phyloP scores from a whole-genome alignment of 2,113 vertebrate species.

The Numida meleagris region DNA sequence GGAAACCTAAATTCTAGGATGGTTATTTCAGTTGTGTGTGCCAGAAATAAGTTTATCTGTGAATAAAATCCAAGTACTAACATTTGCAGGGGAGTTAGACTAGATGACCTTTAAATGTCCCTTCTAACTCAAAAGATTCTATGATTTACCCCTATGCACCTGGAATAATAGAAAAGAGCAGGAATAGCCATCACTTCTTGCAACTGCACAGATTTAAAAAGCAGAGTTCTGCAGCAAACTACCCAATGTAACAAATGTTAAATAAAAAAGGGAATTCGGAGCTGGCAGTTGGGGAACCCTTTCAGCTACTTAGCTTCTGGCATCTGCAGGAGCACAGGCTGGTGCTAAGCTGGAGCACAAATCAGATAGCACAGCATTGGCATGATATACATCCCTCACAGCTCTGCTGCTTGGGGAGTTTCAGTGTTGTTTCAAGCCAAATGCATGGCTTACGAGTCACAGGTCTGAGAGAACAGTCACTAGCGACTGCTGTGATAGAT shows the following conservation, averaged over 20 bases:
- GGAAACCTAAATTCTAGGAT: not conserved
- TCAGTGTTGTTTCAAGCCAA: not conserved
- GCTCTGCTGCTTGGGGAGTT: not conserved
- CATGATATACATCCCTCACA: not conserved
- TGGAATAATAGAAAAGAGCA: not conserved
- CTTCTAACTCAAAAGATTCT: too few species aligned
- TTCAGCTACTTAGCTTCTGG: not conserved
- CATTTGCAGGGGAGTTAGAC: not conserved
- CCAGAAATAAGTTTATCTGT: not conserved
- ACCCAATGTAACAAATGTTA: not conserved
- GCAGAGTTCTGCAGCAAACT: not conserved
- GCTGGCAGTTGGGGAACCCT: not conserved
- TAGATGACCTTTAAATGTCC: too few species aligned
- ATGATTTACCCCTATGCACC: not conserved
- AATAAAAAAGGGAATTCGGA: not conserved
- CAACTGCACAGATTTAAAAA: not conserved
- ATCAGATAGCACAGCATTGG: rapidly evolving
- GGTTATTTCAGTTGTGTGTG: not conserved
- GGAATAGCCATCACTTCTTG: not conserved
- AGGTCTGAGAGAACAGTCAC: rapidly evolving
- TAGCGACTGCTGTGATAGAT: not conserved
- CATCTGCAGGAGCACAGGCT: not conserved
- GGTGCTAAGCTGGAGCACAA: not conserved
- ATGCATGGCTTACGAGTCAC: rapidly evolving
- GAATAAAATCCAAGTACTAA: not conserved